A percentile compares a stretch with the other conserved stretches of the same genome.
Evolutionary conservation across 2,797 vertebrate genomes (phyloP).

Genomic region (Oryzias sinensis): DNA sequence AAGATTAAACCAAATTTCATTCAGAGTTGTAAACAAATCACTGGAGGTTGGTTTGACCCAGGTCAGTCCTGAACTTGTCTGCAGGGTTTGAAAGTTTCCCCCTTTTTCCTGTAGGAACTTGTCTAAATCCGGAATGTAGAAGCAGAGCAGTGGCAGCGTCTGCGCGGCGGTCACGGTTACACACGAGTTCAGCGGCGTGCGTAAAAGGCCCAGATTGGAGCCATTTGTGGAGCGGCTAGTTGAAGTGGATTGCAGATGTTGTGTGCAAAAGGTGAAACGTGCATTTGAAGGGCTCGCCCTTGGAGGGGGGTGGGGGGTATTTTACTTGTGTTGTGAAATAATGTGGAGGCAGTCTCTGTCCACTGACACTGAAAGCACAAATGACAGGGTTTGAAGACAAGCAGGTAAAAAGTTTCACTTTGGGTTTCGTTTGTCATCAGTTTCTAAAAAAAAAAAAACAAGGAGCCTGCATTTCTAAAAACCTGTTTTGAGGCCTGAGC

Average conservation of each 20-base stretch:
- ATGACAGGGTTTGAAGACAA: no score
- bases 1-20: no score
- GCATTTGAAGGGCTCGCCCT: conserved; percentile 3
- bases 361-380: no score
- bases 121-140: conserved; percentile 13
- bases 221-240: conserved; percentile 17
- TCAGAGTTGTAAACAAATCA: no score
- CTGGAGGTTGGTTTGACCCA: no score
- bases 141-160: background rate
- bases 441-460: no score
- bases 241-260: conserved; percentile 47
- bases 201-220: conserved; percentile 27
- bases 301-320: background rate
- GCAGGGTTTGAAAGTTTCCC: no score
- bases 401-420: no score
- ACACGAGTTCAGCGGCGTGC: background rate
- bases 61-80: no score
- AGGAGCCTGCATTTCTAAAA: no score
- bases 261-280: conserved; percentile 31
- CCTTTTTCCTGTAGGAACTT: conserved; percentile 6
- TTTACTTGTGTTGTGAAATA: conserved; percentile 9
- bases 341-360: background rate
- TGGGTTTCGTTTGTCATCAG: no score
- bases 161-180: background rate
- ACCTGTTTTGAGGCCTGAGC: no score